Evolutionary conservation across 37 sponge, comb jelly and placozoan genomes (phyloP).

Genomic region (Oscarella lobularis): DNA sequence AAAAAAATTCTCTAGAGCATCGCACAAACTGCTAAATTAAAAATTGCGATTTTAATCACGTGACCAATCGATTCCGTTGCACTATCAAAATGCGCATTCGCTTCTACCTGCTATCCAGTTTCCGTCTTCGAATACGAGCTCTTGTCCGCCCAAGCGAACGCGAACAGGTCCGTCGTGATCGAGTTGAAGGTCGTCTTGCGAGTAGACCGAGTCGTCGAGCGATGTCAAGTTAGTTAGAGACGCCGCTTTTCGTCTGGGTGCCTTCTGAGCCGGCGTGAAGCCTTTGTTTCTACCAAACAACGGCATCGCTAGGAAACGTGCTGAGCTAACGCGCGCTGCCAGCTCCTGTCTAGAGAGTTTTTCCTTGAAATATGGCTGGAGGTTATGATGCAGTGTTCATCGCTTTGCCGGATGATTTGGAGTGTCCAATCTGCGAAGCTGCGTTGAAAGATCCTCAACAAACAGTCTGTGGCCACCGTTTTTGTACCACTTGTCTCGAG

Average conservation of each 20-base stretch:
- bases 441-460: too few species aligned
- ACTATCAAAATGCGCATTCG: too few species aligned
- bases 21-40: neutral
- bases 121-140: slow-evolving; percentile 59
- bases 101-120: slow-evolving; percentile 57
- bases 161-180: slow-evolving; percentile 20
- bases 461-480: too few species aligned
- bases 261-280: slow-evolving; percentile 30
- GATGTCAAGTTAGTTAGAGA: slow-evolving; percentile 50
- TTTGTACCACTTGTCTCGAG: too few species aligned
- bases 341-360: too few species aligned
- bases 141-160: slow-evolving; percentile 54
- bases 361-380: too few species aligned
- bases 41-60: neutral
- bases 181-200: slow-evolving; percentile 43
- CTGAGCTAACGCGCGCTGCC: too few species aligned
- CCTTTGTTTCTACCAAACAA: neutral
- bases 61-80: too few species aligned
- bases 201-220: slow-evolving; percentile 64
- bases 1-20: neutral
- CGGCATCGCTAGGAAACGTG: neutral
- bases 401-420: too few species aligned
- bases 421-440: too few species aligned
- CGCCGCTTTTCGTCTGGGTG: slow-evolving; percentile 38
- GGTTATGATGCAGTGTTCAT: too few species aligned